Base-by-base conservation (phyloP, 2,797 vertebrate species). In the Podarcis siculus region DNA sequence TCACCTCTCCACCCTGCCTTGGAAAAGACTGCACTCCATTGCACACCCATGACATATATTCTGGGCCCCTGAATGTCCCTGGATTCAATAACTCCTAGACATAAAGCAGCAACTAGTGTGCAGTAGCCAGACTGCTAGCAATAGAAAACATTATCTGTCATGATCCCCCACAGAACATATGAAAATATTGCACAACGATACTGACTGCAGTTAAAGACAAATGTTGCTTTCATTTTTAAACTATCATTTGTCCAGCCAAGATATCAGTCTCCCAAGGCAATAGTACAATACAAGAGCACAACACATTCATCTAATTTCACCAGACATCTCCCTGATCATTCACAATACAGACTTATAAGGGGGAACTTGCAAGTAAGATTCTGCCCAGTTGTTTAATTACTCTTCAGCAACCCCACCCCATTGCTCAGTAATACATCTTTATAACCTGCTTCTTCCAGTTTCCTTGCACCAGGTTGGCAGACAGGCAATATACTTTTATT, bases 61-160 rank as follows among this genome's bases (percentile, higher is more conserved):
- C 1, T 72, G 45, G 76, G 76, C 89, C 86, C 79, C 82, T 93
- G 19, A 95, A 71, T 95, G 58, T 96, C 95, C 13, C 42, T 86
- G 19, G 92, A 95, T 92, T 85, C 49, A 86, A 88, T 66, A 58
- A 85, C 42, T 84, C 77, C 90, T 49, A 92, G 89, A 93, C 66
- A 88, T 90, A 86, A 91, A 95, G 86, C 92, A 93, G 91, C 86
- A 88, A 80, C 82, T 79, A 21, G 0, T 15, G 49, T 21, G 32
- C 45, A 49, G 84, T 66, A 82, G 8, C 25, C 61, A 61, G 64
- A 71, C 32, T 92, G 75, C 76, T 82, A 84, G 81, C 3, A 0
- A n/a, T n/a, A 9, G 76, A 90, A 30, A 89, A 42, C 0, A 0
- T 83, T 71, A 72, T 87, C n/a, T 39, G 17, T 35, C 69, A 88